These are phyloP conservation scores for Sciurus niger DNA, from an alignment of 2,113 vertebrate species.

Conservation along the genomic window DNA sequence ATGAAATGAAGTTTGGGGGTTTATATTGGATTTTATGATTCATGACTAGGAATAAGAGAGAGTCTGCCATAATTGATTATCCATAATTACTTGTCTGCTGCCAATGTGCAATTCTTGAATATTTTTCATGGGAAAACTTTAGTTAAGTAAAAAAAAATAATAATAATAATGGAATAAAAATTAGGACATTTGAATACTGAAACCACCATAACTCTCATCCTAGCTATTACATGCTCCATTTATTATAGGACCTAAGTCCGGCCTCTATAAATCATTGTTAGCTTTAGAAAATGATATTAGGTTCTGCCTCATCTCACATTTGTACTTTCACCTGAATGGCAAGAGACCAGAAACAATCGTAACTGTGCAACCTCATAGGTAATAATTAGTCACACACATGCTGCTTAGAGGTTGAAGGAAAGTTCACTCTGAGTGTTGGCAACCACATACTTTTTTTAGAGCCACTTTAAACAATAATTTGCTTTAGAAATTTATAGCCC, in stretches of 20 bases:
- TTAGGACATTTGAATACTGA: conserved; percentile 6
- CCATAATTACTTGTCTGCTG: background rate
- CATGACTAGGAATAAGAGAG: conserved; percentile 31
- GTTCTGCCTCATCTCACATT: conserved; percentile 57
- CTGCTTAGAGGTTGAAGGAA: background rate
- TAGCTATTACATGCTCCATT: background rate
- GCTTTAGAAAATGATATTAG: conserved; percentile 45
- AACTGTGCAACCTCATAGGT: background rate
- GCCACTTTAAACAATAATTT: background rate
- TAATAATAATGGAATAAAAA: background rate
- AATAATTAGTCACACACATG: background rate
- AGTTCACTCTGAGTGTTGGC: background rate
- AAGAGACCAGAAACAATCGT: conserved; percentile 56
- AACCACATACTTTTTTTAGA: background rate
- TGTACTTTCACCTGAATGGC: background rate
- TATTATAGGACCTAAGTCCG: background rate
- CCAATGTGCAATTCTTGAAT: conserved; percentile 28
- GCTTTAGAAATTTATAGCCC: conserved; percentile 49
- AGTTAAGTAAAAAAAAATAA: background rate
- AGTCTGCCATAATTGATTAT: background rate
- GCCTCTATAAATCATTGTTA: conserved; percentile 31
- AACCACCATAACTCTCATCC: background rate
- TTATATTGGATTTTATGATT: conserved; percentile 59
- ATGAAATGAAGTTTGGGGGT: conserved; percentile 25
- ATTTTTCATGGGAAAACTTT: conserved; percentile 49